Percentiles rank a stretch among this genome's conserved stretches.
These are phyloP conservation scores for Notodonta dromedarius DNA, from an alignment of 2,888 invertebrate species.

Conservation along the genomic window DNA sequence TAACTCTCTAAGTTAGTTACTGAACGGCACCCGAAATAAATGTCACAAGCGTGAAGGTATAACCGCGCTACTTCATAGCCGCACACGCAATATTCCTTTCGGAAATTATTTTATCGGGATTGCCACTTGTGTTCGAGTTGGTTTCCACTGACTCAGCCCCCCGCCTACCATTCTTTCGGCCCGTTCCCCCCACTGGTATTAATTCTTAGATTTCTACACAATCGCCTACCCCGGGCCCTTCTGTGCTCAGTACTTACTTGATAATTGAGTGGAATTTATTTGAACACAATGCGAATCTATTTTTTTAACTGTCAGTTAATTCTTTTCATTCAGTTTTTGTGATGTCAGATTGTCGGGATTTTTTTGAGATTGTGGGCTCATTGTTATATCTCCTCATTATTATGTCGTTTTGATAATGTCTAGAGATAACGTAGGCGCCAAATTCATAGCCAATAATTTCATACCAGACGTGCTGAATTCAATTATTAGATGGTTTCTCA, in stretches of 20 bases:
- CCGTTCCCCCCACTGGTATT: slow-evolving; percentile 43
- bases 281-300: slow-evolving; percentile 12
- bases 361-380: background rate
- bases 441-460: too few species aligned
- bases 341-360: background rate
- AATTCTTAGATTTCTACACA: slow-evolving; percentile 52
- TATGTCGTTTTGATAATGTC: background rate
- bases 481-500: too few species aligned
- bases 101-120: slow-evolving; percentile 68
- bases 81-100: slow-evolving; percentile 52
- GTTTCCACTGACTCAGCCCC: slow-evolving; percentile 39
- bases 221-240: slow-evolving; percentile 24
- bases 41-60: too few species aligned
- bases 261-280: slow-evolving; percentile 16
- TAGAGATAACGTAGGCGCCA: background rate
- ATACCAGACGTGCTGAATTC: too few species aligned
- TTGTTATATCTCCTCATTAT: background rate
- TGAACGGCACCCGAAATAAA: too few species aligned
- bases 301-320: slow-evolving; percentile 13
- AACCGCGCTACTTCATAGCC: slow-evolving; percentile 19
- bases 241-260: slow-evolving; percentile 14
- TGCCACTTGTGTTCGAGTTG: slow-evolving; percentile 60
- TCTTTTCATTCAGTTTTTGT: slow-evolving; percentile 1
- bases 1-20: too few species aligned
- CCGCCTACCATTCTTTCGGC: slow-evolving; percentile 35